Evolutionary conservation across 1,140 invertebrate genomes (phyloP), one percentile per base, ranked within the genome.

Genomic region (Leptestheria dahalacensis): DNA sequence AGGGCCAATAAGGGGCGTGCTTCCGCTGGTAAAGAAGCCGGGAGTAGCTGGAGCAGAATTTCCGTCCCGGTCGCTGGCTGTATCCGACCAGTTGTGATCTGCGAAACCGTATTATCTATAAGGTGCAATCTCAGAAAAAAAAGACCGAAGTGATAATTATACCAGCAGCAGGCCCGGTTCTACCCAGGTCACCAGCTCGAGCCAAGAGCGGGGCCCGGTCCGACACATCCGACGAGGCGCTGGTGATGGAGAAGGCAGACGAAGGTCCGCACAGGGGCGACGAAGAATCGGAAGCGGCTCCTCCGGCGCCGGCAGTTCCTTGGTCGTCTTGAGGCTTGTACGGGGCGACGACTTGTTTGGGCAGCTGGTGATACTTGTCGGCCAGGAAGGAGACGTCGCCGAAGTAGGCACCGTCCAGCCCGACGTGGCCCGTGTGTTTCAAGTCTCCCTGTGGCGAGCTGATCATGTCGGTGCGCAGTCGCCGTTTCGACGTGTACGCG

Each of bases 381-480:
- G 79, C 81, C 21, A 93, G 74, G 67, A 91, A 92, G 49, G 88
- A 84, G 54, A 97, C 82, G 72, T 97, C 92, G 0, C 95, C 94
- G 71, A 98, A 98, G 68, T 91, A 91, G 57, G 90, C 88, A 3
- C 95, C 95, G 72, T 98, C 95, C 12, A 95, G 77, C 1, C 96
- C 95, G 3, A 98, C 90, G 71, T 99, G 95, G 1, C 89, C 90
- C 0, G 92, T 98, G 69, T 98, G 95, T 68, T 95, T 91, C 0
- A 98, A 80, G 73, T 98, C 94, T 33, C 91, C 93, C 71, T 97
- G 91, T 0, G 96, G 95, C 28, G 84, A 82, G 11, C 92, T 95
- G 64, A 98, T 99, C 92, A 98, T 93, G 67, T 93, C 91, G 0
- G 85, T 82, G 53, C 85, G 77, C 57, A 93, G 77, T 51, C 72